Percentiles rank a stretch among this genome's conserved stretches.
Evolutionary conservation across 2,888 invertebrate species (phyloP).

Genomic region (Lepidocyrtinus sp.): DNA sequence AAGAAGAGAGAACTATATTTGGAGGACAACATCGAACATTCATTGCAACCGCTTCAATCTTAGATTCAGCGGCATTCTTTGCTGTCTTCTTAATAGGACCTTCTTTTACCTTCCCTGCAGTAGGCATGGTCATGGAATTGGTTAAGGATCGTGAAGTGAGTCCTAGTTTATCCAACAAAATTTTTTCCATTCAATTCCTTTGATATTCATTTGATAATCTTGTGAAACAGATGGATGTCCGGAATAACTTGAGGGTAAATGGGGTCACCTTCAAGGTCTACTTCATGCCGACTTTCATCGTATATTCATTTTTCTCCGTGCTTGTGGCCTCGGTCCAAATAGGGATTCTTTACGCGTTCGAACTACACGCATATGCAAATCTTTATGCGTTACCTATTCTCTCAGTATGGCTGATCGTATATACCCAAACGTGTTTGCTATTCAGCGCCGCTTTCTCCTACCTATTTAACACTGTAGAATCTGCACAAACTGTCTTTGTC

Average conservation of each 20-base stretch:
- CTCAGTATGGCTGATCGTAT: constrained; percentile 79
- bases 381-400: constrained; percentile 81
- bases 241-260: constrained; percentile 86
- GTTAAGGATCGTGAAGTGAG: constrained; percentile 87
- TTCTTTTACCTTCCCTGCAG: constrained; percentile 84
- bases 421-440: constrained; percentile 83
- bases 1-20: no score
- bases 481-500: constrained; percentile 85
- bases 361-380: constrained; percentile 80
- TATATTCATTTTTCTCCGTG: constrained; percentile 80
- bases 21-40: no score
- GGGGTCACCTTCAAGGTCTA: constrained; percentile 84
- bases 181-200: constrained; percentile 16
- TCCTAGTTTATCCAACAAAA: no score
- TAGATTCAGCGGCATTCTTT: constrained; percentile 79
- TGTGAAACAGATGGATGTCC: constrained; percentile 85
- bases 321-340: constrained; percentile 80
- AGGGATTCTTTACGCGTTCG: constrained; percentile 79
- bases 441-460: constrained; percentile 85
- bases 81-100: constrained; percentile 86
- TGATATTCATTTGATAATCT: no score
- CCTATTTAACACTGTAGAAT: constrained; percentile 86
- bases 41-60: constrained; percentile 2
- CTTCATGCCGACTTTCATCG: constrained; percentile 83
- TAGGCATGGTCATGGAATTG: constrained; percentile 84